Evolutionary conservation across 1,140 invertebrate genomes (phyloP), one percentile per base, ranked within the genome.

Genomic region (Cherax destructor): DNA sequence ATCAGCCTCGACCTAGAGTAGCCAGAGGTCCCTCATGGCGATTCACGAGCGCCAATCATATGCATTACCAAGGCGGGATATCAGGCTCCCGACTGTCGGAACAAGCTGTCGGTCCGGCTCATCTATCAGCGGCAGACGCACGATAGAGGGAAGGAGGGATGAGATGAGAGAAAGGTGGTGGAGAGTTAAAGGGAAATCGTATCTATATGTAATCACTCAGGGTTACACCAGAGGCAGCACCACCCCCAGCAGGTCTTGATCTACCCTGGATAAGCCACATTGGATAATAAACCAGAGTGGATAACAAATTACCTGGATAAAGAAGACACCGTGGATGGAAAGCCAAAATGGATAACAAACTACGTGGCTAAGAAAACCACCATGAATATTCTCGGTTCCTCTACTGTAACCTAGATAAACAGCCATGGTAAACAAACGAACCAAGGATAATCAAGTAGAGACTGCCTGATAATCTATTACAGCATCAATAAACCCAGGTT

Each of bases 41-140:
- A 89, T 89, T 83, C 87, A 89, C 87, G 87, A 83, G 49, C 78
- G n/a, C 65, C 59, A 52, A 89, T 89, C 87, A 89, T 89, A 89
- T 24, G 87, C 72, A 89, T 89, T 89, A 89, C 76, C 69, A 76
- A 30, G 21, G 79, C 87, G 78, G 83, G 69, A 89, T 89, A 79
- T 78, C 18, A 49, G 87, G 79, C n/a, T 61, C 50, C 80, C 80
- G 65, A 65, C 65, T 83, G 79, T 83, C 79, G 52, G 52, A 65
- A 85, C 81, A 59, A 50, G 88, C 80, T 83, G 81, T 83, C 88
- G 30, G 41, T 72, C 59, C 59, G 83, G 61, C 88, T 3, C 74
- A 91, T 91, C 83, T 65, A 80, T 91, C 88, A 84, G 74, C 9
- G 18, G 83, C 50, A 91, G 88, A 91, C 81, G 88, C 41, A 91